Conservation (phyloP, 1,140 invertebrate genomes). For the Bombyx mori region DNA sequence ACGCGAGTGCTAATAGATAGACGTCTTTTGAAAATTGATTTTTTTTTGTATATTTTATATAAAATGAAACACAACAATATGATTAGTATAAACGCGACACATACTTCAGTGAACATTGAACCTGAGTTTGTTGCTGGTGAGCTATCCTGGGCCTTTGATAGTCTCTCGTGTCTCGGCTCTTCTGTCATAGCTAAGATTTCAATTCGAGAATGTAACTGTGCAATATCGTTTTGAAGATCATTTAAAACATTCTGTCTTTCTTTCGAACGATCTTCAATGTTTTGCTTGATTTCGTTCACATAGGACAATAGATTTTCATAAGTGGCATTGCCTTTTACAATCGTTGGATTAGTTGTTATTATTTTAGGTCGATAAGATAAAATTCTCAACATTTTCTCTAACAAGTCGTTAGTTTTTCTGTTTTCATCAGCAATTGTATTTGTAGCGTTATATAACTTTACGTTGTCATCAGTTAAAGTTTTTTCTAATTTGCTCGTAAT, state of each 20-base stretch:
- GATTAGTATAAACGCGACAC: conserved; percentile 24
- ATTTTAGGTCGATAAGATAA: conserved; percentile 4
- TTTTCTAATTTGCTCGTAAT: too few relatives aligned
- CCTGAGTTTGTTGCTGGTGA: conserved; percentile 3
- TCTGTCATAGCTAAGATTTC: conserved; percentile 8
- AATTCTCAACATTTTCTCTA: conserved; percentile 19
- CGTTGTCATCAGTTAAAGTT: too few relatives aligned
- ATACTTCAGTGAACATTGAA: conserved; percentile 23
- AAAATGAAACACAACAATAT: conserved; percentile 24
- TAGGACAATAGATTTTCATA: conserved; percentile 10
- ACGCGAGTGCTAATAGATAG: conserved; percentile 20
- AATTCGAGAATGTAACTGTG: conserved; percentile 7
- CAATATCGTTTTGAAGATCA: conserved; percentile 19
- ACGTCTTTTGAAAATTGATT: conserved; percentile 17
- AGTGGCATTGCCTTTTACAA: conserved; percentile 2
- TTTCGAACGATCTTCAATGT: conserved; percentile 16
- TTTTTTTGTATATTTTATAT: conserved; percentile 27
- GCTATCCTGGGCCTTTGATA: neutral
- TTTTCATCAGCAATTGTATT: conserved; percentile 7
- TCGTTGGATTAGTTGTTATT: neutral
- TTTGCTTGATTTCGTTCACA: conserved; percentile 18
- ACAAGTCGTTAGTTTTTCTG: conserved; percentile 18
- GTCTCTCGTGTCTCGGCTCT: conserved; percentile 14
- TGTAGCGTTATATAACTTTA: conserved; percentile 9
- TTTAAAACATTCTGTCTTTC: conserved; percentile 20